Evolutionary conservation across 2,797 vertebrate genomes (phyloP).

Genomic region (Avahi laniger): DNA sequence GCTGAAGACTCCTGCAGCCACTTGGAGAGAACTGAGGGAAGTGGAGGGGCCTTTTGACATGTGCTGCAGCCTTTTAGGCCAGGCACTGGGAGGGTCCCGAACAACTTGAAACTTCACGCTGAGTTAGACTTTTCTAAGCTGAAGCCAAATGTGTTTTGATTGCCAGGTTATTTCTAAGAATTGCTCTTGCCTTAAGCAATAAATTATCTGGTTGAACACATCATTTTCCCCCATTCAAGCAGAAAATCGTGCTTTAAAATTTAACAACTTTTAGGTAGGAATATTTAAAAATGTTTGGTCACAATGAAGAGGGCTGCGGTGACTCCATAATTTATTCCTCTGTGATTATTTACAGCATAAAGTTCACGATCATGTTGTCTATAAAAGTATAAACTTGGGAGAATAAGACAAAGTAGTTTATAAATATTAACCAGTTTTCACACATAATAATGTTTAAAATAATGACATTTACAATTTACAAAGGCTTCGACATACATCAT

Average conservation of each 20-base stretch:
- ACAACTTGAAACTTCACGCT: background rate
- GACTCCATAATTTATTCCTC: background rate
- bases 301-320: background rate
- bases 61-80: background rate
- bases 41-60: background rate
- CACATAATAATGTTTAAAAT: background rate
- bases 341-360: constrained; percentile 32
- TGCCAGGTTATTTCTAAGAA: constrained; percentile 42
- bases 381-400: constrained; percentile 50
- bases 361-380: background rate
- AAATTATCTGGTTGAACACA: constrained; percentile 5
- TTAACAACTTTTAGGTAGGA: background rate
- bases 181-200: background rate
- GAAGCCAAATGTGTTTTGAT: constrained; percentile 3
- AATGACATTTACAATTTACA: background rate
- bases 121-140: background rate
- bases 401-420: constrained; percentile 21
- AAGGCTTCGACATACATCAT: background rate
- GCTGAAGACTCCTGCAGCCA: background rate
- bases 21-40: background rate
- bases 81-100: rapidly evolving
- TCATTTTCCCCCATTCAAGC: background rate
- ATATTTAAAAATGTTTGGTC: constrained; percentile 2
- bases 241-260: constrained; percentile 37
- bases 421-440: constrained; percentile 58